phyloP scores from a whole-genome alignment of 1,140 invertebrate genomes.

The Littorina saxatilis region DNA sequence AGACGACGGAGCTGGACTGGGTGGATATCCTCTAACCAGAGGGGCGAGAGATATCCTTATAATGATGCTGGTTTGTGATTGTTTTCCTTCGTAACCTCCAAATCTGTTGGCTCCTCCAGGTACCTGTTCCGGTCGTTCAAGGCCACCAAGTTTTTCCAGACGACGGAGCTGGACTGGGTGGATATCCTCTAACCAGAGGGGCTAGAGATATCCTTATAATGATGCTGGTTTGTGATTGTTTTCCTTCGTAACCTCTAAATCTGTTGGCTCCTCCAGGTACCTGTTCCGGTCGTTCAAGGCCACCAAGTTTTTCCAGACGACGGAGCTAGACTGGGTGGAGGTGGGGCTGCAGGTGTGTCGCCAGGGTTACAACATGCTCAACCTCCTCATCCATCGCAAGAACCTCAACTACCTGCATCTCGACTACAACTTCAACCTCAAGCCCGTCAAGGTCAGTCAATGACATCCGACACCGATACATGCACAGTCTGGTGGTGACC shows the following conservation, averaged over 20 bases:
- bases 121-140: slow-evolving; percentile 14
- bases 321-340: slow-evolving; percentile 99
- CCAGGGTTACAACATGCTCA: slow-evolving; percentile 99
- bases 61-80: too few relatives aligned
- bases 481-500: too few relatives aligned
- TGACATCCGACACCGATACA: too few relatives aligned
- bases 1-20: not conserved
- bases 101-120: too few relatives aligned
- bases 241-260: too few relatives aligned
- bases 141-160: not conserved
- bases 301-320: slow-evolving; percentile 99
- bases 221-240: not conserved
- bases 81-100: too few relatives aligned
- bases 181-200: too few relatives aligned
- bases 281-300: slow-evolving; percentile 99
- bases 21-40: too few relatives aligned
- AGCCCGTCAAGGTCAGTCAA: slow-evolving; percentile 91
- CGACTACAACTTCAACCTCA: slow-evolving; percentile 99
- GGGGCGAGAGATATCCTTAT: too few relatives aligned
- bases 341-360: slow-evolving; percentile 96
- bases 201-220: not conserved
- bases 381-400: slow-evolving; percentile 98
- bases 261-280: slow-evolving; percentile 82
- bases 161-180: not conserved
- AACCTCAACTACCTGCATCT: slow-evolving; percentile 99